Base-by-base conservation (phyloP, 2,888 invertebrate genomes). In the Drosophila koepferae region DNA sequence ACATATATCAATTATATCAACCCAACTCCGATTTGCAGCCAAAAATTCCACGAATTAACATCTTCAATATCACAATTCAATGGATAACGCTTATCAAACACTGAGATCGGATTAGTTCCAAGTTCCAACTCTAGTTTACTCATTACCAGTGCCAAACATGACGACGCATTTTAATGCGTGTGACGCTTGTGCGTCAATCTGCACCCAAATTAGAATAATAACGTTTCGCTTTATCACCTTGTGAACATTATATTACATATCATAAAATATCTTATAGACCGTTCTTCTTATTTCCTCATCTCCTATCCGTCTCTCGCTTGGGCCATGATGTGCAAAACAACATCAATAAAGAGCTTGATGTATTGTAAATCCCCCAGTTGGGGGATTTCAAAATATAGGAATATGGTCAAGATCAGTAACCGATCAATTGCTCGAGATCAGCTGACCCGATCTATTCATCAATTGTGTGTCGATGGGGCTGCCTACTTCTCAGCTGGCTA, bases 191-290 rank as follows among this genome's bases (percentile, higher is more conserved):
- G 66, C 74, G 74, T 74, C 74, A 74, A 60, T 48, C 34, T 28
- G 44, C 61, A 44, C 20, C 31, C 28, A 71, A 76, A 76, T 51
- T 54, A 49, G 56, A 43, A 53, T 55, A 54, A 66, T 54, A 31
- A 34, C n/a, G 40, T 53, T 36, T 40, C 34, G 53, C 10, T 53
- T 40, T 72, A 71, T 67, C 67, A 68, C 68, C 63, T 71, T 66
- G 51, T 38, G 55, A 46, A 63, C 54, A 60, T 31, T 43, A 66
- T 72, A 65, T 59, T 73, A 63, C 71, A 73, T 75, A 62, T 85
- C 67, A 63, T 82, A 80, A 74, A 81, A 20, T 49, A 55, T 54
- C 46, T 73, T 63, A 66, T 77, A 71, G 65, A 66, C 44, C n/a
- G 16, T 49, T 55, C 38, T 20, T 43, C 10, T 54, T 10, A 16